Base-by-base conservation (phyloP, 2,113 vertebrate species). In the Apeltes quadracus region DNA sequence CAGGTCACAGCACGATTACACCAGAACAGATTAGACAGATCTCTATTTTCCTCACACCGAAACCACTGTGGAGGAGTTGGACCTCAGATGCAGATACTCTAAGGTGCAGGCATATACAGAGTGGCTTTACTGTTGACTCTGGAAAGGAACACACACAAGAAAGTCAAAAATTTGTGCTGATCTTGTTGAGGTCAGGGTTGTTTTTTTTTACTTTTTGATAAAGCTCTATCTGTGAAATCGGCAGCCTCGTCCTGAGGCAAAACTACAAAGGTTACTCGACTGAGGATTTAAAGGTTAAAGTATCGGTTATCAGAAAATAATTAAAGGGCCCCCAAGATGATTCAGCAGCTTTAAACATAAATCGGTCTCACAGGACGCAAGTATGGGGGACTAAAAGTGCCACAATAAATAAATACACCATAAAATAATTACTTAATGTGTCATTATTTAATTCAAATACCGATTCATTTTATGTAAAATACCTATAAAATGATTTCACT, bases 1-100 rank as follows among this genome's bases (percentile, higher is more conserved):
- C 83, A 82, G 89, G 85, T 90, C 89, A 91, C 79, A 88, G 84
- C 84, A 64, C 82, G 88, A 92, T 91, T 87, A 77, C 71, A 65
- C 68, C 87, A 78, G 85, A 82, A 89, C 81, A 88, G 82, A 90
- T 88, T 88, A 88, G 76, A 5, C 53, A 88, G 76, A 5, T 53
- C 72, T 86, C 80, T 81, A 71, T 89, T 90, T 87, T 78, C 69
- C 56, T 85, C 75, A 54, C 71, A 79, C 74, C 73, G 22, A 84
- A 85, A 73, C 68, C 61, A 69, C 77, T 69, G 61, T 5, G 13
- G 80, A 83, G 64, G 36, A 80, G 34, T 65, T 69, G 56, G 72
- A 84, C 77, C 61, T 87, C 84, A 61, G 61, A 69, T 57, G 36
- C 44, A 76, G 64, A 70, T 65, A 69, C 44, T 73, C 62, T 76